Base-by-base conservation (phyloP, 2,888 invertebrate species). In the Geotrupes spiniger region DNA sequence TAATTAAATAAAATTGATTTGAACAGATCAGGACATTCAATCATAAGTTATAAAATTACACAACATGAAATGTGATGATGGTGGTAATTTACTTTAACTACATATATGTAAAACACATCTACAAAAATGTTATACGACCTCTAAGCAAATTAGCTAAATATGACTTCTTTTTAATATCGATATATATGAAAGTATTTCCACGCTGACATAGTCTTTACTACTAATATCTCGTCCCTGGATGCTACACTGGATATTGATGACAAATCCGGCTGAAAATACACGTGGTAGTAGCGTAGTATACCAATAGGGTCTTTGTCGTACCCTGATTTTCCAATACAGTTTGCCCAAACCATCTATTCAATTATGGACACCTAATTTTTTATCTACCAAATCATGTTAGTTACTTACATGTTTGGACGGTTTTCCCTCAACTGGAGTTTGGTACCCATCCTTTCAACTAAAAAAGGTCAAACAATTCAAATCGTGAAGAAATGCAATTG, bases 151-250 rank as follows among this genome's bases (percentile, higher is more conserved):
- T n/a, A n/a, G n/a, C n/a, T n/a, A n/a, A n/a, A n/a, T n/a, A 36
- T 15, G 2, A 36, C 14, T 15, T 29, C 21, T 12, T 29, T n/a
- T 44, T 29, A 1, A 12, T 36, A 6, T 38, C 44, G 8, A 44
- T 44, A 29, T 44, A 44, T 9, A 44, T 16, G 11, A 44, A 44
- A 17, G 28, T 37, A 11, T 37, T 44, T 4, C 44, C 4, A 11
- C 14, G 15, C 14, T 14, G 21, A 3, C 3, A 3, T 21, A 4
- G 33, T 36, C 12, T 25, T 36, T 33, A 31, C 21, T 1, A 10
- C 78, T n/a, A n/a, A n/a, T n/a, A 70, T 86, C 86, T 58, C 75
- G 77, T 0, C 85, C 85, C 85, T 85, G 86, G 10, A 83, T 83
- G 37, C 81, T 76, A 67, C 87, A 87, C 38, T 84, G 82, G 31